Conservation (phyloP, 2,797 vertebrate genomes). For the Moxostoma hubbsi region DNA sequence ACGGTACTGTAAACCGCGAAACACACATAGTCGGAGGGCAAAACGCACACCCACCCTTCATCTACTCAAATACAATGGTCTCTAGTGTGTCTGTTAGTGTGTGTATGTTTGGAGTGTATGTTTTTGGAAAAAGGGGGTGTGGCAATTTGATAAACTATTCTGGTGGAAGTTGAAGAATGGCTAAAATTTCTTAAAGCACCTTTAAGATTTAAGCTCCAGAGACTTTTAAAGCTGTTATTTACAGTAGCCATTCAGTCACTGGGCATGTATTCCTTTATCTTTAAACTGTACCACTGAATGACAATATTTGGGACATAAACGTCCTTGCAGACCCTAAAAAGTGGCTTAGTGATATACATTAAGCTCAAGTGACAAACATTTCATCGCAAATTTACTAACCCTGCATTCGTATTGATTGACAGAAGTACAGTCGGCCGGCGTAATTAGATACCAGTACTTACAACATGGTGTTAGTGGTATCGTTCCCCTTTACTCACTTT, state of each 20-base stretch:
- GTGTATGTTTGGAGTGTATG: too few species aligned
- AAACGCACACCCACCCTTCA: too few species aligned
- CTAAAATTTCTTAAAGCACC: too few species aligned
- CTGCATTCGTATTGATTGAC: constrained; percentile 52
- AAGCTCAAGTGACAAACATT: constrained; percentile 19
- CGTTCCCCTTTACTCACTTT: constrained; percentile 50
- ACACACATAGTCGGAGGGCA: too few species aligned
- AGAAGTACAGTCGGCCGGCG: constrained; percentile 55
- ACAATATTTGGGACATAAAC: constrained; percentile 26
- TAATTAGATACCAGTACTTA: constrained; percentile 61
- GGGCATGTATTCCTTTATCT: constrained; percentile 1
- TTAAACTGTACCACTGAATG: background rate
- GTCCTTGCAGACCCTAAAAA: constrained; percentile 46
- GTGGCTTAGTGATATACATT: constrained; percentile 37
- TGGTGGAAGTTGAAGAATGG: too few species aligned
- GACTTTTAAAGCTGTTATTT: constrained; percentile 12
- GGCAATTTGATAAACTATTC: too few species aligned
- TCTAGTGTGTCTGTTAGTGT: too few species aligned
- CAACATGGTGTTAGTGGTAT: constrained; percentile 46
- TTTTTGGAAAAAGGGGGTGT: too few species aligned
- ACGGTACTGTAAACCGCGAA: too few species aligned
- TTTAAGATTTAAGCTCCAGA: background rate
- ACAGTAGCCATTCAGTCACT: background rate
- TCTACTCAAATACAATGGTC: too few species aligned
- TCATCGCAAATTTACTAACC: constrained; percentile 35